A percentile compares a stretch with the other conserved stretches of the same genome.
phyloP scores from a whole-genome alignment of 92 coral and sea anemone species.

The Palythoa caribaeorum region DNA sequence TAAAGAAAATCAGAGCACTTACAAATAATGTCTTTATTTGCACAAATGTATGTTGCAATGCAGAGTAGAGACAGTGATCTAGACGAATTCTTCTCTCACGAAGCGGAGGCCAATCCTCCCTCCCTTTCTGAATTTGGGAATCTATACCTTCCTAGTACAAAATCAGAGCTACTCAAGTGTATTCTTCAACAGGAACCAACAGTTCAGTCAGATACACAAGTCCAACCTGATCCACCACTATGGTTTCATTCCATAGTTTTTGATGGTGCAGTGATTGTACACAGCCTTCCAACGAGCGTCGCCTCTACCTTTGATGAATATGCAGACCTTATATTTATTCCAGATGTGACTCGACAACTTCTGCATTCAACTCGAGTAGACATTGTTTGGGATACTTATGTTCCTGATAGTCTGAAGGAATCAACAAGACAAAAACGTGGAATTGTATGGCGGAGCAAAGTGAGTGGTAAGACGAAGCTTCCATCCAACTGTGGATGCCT shows the following conservation, averaged over 20 bases:
- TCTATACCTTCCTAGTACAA: neutral
- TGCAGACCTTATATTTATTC: neutral
- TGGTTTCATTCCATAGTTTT: neutral
- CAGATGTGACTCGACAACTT: neutral
- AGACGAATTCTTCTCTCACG: conserved; percentile 52
- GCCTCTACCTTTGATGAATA: neutral
- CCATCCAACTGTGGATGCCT: too few species aligned
- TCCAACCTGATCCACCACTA: neutral
- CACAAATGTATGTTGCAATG: neutral
- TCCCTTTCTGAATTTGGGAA: conserved; percentile 38
- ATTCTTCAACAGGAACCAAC: neutral
- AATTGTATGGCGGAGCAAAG: too few species aligned
- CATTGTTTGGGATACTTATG: neutral
- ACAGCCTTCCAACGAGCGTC: neutral
- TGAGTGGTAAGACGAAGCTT: too few species aligned
- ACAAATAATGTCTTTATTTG: neutral
- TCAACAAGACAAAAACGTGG: too few species aligned
- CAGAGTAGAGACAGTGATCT: conserved; percentile 31
- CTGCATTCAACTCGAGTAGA: neutral
- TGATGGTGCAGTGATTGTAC: neutral
- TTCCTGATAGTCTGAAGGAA: too few species aligned
- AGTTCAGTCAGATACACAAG: too few species aligned
- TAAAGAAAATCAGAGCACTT: neutral
- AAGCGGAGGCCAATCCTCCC: conserved; percentile 50
- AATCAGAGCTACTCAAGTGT: neutral